Evolutionary conservation across 2,888 invertebrate species (phyloP).

Genomic region (Hyposoter dolosus): DNA sequence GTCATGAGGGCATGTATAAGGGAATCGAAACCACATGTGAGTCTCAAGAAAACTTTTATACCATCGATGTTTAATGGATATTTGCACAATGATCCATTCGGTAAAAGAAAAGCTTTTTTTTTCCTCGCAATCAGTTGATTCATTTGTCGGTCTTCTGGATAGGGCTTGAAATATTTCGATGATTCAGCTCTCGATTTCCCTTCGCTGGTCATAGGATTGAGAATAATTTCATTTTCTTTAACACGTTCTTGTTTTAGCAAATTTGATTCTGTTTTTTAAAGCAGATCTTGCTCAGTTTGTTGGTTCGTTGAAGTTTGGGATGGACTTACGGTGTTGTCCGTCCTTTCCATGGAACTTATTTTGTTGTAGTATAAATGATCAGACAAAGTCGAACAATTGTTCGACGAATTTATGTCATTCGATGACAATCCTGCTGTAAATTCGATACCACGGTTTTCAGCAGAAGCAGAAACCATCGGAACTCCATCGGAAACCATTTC

Average conservation of each 20-base stretch:
- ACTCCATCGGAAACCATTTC: not conserved
- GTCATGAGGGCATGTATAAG: conserved; percentile 5
- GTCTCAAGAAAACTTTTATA: not conserved
- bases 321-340: too few species aligned
- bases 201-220: not conserved
- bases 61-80: not conserved
- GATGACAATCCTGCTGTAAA: not conserved
- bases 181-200: not conserved
- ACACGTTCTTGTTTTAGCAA: not conserved
- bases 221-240: not conserved
- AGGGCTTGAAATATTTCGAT: not conserved
- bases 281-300: too few species aligned
- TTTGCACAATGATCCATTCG: not conserved
- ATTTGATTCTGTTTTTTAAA: too few species aligned
- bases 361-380: not conserved
- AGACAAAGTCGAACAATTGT: not conserved
- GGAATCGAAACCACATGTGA: conserved; percentile 13
- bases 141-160: not conserved
- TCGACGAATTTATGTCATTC: not conserved
- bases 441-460: not conserved
- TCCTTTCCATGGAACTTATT: too few species aligned
- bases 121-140: not conserved
- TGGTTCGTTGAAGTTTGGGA: too few species aligned
- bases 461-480: too few species aligned
- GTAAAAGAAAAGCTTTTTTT: not conserved